phyloP scores from a whole-genome alignment of 2,113 vertebrate species.

The Nyctibius bracteatus region DNA sequence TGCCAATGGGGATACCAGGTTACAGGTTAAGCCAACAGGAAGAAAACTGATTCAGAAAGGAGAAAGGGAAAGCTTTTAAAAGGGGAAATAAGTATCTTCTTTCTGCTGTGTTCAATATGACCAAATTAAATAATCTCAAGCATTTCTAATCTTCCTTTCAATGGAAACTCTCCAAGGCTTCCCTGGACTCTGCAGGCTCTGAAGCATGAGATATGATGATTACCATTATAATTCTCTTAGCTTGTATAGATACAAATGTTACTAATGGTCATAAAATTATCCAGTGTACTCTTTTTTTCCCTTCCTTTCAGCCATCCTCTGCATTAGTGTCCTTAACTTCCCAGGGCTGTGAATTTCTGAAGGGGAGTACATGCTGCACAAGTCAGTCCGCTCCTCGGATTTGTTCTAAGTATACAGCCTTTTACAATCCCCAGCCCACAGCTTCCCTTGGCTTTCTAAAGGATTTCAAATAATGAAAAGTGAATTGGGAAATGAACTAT shows the following conservation, averaged over 20 bases:
- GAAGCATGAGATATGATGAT: slow-evolving; percentile 61
- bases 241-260: slow-evolving; percentile 45
- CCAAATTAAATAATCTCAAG: slow-evolving; percentile 31
- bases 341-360: background rate
- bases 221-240: slow-evolving; percentile 43
- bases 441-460: slow-evolving; percentile 36
- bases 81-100: background rate
- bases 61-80: background rate
- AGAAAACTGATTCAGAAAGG: background rate
- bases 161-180: slow-evolving; percentile 37
- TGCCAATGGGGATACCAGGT: background rate
- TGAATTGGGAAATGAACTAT: slow-evolving; percentile 59
- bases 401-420: slow-evolving; percentile 36
- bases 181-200: slow-evolving; percentile 29
- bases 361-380: background rate
- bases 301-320: background rate
- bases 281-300: background rate
- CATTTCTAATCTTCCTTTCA: slow-evolving; percentile 35
- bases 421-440: slow-evolving; percentile 5
- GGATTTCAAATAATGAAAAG: slow-evolving; percentile 33
- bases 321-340: background rate
- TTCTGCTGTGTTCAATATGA: background rate
- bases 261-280: slow-evolving; percentile 50
- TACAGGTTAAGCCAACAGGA: background rate
- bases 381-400: background rate